Percentiles rank a stretch among this genome's conserved stretches.
Evolutionary conservation across 92 coral and sea anemone genomes (phyloP).

Genomic region (Zoanthus sansibaricus): DNA sequence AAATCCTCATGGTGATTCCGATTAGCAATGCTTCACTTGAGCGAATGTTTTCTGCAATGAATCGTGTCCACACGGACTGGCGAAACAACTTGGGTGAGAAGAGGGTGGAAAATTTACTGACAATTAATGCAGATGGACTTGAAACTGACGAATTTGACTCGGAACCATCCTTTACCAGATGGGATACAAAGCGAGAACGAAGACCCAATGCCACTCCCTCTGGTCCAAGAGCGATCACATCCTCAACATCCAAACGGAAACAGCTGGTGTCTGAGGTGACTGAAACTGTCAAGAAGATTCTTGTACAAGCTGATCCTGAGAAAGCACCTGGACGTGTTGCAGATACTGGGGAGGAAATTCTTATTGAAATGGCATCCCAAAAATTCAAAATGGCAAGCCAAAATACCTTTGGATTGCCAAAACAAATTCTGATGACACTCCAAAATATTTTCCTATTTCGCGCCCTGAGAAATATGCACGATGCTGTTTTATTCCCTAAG

Average conservation of each 20-base stretch:
- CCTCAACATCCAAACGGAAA: background rate
- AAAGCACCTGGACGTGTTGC: background rate
- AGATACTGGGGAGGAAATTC: slow-evolving; percentile 1
- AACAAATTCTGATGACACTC: background rate
- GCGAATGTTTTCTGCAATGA: background rate
- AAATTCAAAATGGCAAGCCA: too few species aligned
- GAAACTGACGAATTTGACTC: background rate
- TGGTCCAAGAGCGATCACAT: background rate
- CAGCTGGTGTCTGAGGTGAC: background rate
- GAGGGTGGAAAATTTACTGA: background rate
- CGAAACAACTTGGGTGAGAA: background rate
- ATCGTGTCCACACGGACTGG: slow-evolving; percentile 5
- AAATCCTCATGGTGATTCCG: background rate
- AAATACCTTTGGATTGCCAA: too few species aligned
- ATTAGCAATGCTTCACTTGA: background rate
- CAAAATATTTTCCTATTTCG: background rate
- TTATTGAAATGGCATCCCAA: background rate
- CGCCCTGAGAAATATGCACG: too few species aligned
- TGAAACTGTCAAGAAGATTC: background rate
- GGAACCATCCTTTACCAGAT: background rate
- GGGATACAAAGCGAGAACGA: slow-evolving; percentile 5
- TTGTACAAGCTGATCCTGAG: slow-evolving; percentile 1
- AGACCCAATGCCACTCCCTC: background rate
- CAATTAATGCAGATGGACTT: background rate
- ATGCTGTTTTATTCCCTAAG: too few species aligned